These are phyloP conservation scores for Silurus glanis DNA, from an alignment of 2,113 vertebrate genomes.

Conservation along the genomic window DNA sequence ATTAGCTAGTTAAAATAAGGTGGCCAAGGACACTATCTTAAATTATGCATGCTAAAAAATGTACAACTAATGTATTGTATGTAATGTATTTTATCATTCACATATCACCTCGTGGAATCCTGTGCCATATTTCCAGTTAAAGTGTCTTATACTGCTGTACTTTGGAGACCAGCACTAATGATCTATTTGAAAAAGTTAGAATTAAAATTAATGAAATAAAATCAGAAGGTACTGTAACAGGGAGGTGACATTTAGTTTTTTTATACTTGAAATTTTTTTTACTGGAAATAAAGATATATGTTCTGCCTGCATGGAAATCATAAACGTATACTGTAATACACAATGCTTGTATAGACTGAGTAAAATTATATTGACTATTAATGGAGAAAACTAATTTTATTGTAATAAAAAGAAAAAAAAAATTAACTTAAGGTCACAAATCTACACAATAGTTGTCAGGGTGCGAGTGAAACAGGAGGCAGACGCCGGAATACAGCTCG, in stretches of 20 bases:
- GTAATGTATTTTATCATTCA: conserved; percentile 46
- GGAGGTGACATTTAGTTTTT: background rate
- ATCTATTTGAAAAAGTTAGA: background rate
- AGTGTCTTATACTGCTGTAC: background rate
- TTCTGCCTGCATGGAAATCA: background rate
- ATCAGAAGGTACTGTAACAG: background rate
- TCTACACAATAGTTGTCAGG: too few species aligned
- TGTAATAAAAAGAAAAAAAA: background rate
- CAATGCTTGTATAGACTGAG: background rate
- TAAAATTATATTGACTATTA: background rate
- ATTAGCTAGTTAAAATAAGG: conserved; percentile 1
- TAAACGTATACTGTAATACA: background rate
- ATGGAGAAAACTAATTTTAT: background rate
- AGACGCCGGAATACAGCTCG: too few species aligned
- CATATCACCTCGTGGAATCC: background rate
- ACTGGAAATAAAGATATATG: background rate
- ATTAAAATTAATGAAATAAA: background rate
- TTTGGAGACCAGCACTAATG: background rate
- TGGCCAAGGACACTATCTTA: conserved; percentile 7
- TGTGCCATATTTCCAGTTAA: background rate
- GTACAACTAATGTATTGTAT: conserved; percentile 37
- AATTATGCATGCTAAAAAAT: conserved; percentile 13
- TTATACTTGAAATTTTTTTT: background rate
- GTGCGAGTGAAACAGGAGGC: too few species aligned
- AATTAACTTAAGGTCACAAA: background rate